Percentiles rank a stretch among this genome's conserved stretches.
Evolutionary conservation across 2,113 vertebrate genomes (phyloP).

Genomic region (Oncorhynchus gorbuscha): DNA sequence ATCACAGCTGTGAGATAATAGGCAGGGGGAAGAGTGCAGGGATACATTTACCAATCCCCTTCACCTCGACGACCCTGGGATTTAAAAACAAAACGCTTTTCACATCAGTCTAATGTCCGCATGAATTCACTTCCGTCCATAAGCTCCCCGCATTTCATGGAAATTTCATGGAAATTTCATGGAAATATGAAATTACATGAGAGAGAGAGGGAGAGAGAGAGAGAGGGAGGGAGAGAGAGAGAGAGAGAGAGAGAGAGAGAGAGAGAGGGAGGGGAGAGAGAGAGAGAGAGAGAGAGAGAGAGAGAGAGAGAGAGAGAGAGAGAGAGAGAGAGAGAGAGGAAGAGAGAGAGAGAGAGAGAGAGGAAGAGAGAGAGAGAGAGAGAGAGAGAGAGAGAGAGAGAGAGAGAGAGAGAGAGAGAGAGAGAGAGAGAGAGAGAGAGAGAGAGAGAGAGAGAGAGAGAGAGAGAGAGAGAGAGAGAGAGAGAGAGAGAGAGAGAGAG

Average conservation of each 20-base stretch:
- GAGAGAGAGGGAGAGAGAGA: not conserved
- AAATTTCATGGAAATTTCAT: not conserved
- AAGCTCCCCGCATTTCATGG: not conserved
- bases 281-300: not conserved
- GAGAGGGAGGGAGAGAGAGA: not conserved
- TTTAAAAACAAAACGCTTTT: not conserved
- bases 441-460: not conserved
- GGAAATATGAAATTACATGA: not conserved
- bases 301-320: not conserved
- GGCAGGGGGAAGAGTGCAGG: not conserved
- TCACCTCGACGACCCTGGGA: not conserved
- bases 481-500: not conserved
- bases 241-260: not conserved
- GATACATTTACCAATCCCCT: not conserved
- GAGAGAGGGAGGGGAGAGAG: no score
- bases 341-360: slow-evolving; percentile 12
- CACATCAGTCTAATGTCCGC: not conserved
- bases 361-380: not conserved
- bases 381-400: no score
- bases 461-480: not conserved
- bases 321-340: not conserved
- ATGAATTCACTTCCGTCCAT: not conserved
- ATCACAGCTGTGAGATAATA: not conserved
- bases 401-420: not conserved
- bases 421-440: not conserved